These are phyloP conservation scores for Anthonomus grandis DNA, from an alignment of 1,140 invertebrate species.

Conservation along the genomic window DNA sequence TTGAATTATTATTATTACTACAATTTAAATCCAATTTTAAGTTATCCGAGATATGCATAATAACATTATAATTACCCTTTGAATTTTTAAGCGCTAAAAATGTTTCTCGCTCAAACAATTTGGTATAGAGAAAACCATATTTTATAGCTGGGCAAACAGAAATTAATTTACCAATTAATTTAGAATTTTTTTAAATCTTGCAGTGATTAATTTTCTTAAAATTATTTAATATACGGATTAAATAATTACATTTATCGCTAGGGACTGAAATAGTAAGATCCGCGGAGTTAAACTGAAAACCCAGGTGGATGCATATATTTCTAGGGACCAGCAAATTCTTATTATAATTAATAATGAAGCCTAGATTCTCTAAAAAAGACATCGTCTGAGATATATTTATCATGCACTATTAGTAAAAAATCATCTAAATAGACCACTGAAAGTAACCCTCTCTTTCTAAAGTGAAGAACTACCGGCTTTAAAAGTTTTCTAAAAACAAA, in stretches of 20 bases:
- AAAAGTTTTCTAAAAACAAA: slow-evolving; percentile 32
- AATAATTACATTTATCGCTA: background rate
- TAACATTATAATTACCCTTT: slow-evolving; percentile 10
- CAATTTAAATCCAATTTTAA: background rate
- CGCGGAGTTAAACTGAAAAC: slow-evolving; percentile 29
- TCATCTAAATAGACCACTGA: slow-evolving; percentile 42
- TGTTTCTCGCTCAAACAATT: slow-evolving; percentile 33
- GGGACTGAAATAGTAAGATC: background rate
- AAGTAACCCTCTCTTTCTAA: slow-evolving; percentile 29
- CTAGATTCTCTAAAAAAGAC: slow-evolving; percentile 10
- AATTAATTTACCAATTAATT: background rate
- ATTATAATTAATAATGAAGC: slow-evolving; percentile 31
- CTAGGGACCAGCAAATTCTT: slow-evolving; percentile 31
- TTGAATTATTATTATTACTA: background rate
- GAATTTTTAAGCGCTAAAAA: slow-evolving; percentile 2
- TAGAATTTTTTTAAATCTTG: background rate
- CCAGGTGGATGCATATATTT: slow-evolving; percentile 27
- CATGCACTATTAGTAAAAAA: slow-evolving; percentile 31
- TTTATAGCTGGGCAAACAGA: background rate
- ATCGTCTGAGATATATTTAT: background rate
- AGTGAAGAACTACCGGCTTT: slow-evolving; percentile 17
- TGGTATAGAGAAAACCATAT: slow-evolving; percentile 35
- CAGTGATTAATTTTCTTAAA: background rate
- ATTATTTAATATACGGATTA: background rate
- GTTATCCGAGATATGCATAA: background rate